Base-by-base conservation (phyloP, 1,140 invertebrate species). In the Trialeurodes vaporariorum region DNA sequence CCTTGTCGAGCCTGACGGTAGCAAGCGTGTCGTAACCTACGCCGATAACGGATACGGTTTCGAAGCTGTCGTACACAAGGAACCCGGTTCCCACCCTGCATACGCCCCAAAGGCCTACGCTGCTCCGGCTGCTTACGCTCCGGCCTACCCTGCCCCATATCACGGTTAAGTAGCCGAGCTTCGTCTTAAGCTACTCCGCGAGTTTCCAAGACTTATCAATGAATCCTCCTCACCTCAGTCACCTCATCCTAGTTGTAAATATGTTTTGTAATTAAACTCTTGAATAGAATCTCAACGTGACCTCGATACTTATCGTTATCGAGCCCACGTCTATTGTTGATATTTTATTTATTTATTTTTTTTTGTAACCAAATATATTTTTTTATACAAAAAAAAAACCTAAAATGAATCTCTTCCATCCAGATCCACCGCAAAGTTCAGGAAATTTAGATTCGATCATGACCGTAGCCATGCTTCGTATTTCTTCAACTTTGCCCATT, bases 1-100 rank as follows among this genome's bases (percentile, higher is more conserved):
- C 23, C 75, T 82, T 0, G 79, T 81, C 0, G 80, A 82, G 68
- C 34, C 84, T 5, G 80, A 85, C 1, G 83, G 85, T 22, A 81
- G 81, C 1, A 84, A 83, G 72, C 77, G 81, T 27, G 83, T 81
- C 59, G 78, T 80, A 11, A 73, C 79, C 61, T 79, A 80, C 74
- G 72, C 72, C 66, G 78, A 79, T 9, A 79, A 80, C 68, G 75
- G 70, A 74, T 77, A 73, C 60, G 75, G 75, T 61, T 75, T 75
- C 72, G 71, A 73, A 59, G 72, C 72, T 1, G 67, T 73, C 23
- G 72, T 73, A 25, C 69, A 71, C 67, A 72, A 72, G 59, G 71
- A 69, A 61, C 69, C 64, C 23, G 65, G 64, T 1, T 34, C 65
- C 2, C 40, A 61, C 13, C 69, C 67, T 11, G 61, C 64, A 2